These are phyloP conservation scores for Leptinotarsa juncta DNA, from an alignment of 2,888 invertebrate genomes.

Conservation along the genomic window DNA sequence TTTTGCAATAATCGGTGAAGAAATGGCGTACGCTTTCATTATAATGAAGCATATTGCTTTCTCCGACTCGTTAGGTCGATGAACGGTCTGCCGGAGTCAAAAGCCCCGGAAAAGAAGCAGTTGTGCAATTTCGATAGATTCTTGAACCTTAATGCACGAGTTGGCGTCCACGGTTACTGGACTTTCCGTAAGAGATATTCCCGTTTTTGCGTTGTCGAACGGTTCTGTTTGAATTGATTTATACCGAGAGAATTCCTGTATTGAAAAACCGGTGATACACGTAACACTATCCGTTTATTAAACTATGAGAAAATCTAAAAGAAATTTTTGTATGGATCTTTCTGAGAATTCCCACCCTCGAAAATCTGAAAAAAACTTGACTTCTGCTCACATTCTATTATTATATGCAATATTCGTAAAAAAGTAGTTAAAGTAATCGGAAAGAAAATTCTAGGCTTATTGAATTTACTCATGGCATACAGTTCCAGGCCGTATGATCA, in stretches of 20 bases:
- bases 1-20: conserved; percentile 46
- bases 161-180: conserved; percentile 29
- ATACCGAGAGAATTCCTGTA: background rate
- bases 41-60: conserved; percentile 44
- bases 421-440: too few relatives aligned
- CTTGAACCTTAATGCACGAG: conserved; percentile 41
- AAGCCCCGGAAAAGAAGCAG: conserved; percentile 58
- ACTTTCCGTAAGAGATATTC: conserved; percentile 12
- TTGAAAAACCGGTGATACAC: background rate
- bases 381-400: too few relatives aligned
- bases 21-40: conserved; percentile 51
- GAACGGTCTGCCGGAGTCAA: conserved; percentile 51
- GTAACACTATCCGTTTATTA: background rate
- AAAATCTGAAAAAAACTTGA: background rate
- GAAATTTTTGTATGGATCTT: background rate
- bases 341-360: background rate
- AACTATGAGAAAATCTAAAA: background rate
- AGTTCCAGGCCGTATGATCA: too few relatives aligned
- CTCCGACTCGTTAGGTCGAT: conserved; percentile 43
- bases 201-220: conserved; percentile 2
- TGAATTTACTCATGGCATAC: too few relatives aligned
- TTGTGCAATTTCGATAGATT: conserved; percentile 54
- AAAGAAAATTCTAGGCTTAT: too few relatives aligned
- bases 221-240: conserved; percentile 1
- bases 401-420: too few relatives aligned